A percentile compares a stretch with the other conserved stretches of the same genome.
Conservation (phyloP, 1,140 invertebrate genomes). For the Anastrepha ludens region DNA sequence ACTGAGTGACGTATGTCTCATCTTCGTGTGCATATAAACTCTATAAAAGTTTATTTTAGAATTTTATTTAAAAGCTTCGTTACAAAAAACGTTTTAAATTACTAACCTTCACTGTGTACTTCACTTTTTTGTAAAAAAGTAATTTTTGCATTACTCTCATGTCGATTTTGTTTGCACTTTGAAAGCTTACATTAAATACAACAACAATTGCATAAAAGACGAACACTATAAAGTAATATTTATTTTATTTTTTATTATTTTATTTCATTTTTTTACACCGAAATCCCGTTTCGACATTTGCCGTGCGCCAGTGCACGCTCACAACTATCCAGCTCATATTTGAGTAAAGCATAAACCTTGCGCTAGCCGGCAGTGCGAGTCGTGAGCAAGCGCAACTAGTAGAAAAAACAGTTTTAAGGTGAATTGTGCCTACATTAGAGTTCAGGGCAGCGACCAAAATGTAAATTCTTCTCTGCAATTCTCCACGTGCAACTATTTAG, state of each 20-base stretch:
- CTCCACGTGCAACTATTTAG: not conserved
- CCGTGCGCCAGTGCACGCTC: not conserved
- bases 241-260: too few relatives aligned
- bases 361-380: not conserved
- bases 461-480: not conserved
- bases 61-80: not conserved
- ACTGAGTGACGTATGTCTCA: not conserved
- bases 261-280: not conserved
- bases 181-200: not conserved
- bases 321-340: not conserved
- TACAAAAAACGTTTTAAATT: not conserved
- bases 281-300: not conserved
- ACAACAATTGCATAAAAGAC: not conserved
- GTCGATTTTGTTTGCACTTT: not conserved
- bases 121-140: conserved; percentile 8
- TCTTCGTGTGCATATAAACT: too few relatives aligned
- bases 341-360: not conserved
- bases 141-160: conserved; percentile 14
- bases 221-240: not conserved
- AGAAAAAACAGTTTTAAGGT: not conserved
- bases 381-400: not conserved
- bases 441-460: not conserved
- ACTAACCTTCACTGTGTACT: conserved; percentile 30
- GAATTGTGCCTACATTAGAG: not conserved
- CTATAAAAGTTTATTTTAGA: not conserved